These are phyloP conservation scores for Sebastes dallii DNA, from an alignment of 2,797 vertebrate genomes.

Conservation along the genomic window DNA sequence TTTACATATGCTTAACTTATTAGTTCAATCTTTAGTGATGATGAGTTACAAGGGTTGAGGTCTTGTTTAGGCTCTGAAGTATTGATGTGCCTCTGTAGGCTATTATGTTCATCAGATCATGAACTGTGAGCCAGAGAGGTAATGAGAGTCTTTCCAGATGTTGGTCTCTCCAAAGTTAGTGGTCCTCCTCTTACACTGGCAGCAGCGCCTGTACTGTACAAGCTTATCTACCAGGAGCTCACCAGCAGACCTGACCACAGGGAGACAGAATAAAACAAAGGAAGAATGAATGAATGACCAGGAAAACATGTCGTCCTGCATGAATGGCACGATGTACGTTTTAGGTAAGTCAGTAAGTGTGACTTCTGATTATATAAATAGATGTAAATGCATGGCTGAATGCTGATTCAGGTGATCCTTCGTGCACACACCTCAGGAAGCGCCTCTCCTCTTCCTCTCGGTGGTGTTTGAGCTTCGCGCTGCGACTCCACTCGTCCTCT, in stretches of 20 bases:
- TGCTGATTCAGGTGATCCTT: background rate
- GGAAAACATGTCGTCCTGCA: background rate
- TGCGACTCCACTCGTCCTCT: constrained; percentile 79
- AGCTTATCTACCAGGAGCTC: constrained; percentile 85
- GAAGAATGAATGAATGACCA: background rate
- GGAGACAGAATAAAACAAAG: background rate
- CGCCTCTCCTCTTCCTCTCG: constrained; percentile 79
- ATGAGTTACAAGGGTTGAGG: background rate
- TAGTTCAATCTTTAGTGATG: background rate
- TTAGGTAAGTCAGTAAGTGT: background rate
- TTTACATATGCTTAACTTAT: background rate
- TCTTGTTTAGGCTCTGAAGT: background rate
- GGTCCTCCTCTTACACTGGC: constrained; percentile 80
- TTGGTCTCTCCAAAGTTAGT: constrained; percentile 78
- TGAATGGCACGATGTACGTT: background rate
- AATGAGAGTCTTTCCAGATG: constrained; percentile 80
- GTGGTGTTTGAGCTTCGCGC: constrained; percentile 72
- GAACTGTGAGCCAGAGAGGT: constrained; percentile 78
- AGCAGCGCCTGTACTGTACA: constrained; percentile 77
- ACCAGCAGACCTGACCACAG: constrained; percentile 77
- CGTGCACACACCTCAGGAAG: constrained; percentile 75
- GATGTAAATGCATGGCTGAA: background rate
- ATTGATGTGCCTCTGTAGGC: background rate
- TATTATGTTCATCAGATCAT: constrained; percentile 69
- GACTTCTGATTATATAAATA: background rate